These are phyloP conservation scores for Eupelmus urozonus DNA, from an alignment of 2,888 invertebrate species.

Conservation along the genomic window DNA sequence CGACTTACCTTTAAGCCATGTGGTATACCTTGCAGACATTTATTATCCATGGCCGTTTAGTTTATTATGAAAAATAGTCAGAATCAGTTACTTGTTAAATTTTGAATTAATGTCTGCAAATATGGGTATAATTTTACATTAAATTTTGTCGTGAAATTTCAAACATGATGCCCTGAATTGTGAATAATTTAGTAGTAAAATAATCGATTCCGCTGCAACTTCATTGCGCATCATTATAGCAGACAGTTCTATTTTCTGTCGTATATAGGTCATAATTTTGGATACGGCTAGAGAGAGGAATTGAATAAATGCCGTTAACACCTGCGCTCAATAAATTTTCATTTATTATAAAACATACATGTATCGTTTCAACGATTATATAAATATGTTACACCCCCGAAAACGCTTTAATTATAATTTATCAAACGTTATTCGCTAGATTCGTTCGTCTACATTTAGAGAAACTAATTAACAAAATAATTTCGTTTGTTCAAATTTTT, in stretches of 20 bases:
- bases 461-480: conserved; percentile 10
- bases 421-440: conserved; percentile 47
- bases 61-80: not conserved
- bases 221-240: not conserved
- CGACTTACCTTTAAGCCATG: not conserved
- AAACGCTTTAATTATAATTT: conserved; percentile 32
- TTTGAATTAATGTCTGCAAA: no score
- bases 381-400: conserved; percentile 51
- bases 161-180: no score
- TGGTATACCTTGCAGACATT: not conserved
- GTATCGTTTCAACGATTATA: conserved; percentile 52
- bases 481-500: no score
- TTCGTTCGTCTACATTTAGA: conserved; percentile 25
- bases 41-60: not conserved
- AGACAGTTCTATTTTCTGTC: no score
- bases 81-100: not conserved
- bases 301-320: not conserved
- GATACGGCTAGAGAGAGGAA: not conserved
- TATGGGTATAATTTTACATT: no score
- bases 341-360: conserved; percentile 60
- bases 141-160: no score
- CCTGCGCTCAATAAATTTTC: conserved; percentile 47
- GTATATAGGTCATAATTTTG: no score
- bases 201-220: not conserved
- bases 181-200: not conserved